Percentiles rank a stretch among this genome's conserved stretches.
phyloP scores from a whole-genome alignment of 1,140 invertebrate genomes.

The Micrasema minimum region DNA sequence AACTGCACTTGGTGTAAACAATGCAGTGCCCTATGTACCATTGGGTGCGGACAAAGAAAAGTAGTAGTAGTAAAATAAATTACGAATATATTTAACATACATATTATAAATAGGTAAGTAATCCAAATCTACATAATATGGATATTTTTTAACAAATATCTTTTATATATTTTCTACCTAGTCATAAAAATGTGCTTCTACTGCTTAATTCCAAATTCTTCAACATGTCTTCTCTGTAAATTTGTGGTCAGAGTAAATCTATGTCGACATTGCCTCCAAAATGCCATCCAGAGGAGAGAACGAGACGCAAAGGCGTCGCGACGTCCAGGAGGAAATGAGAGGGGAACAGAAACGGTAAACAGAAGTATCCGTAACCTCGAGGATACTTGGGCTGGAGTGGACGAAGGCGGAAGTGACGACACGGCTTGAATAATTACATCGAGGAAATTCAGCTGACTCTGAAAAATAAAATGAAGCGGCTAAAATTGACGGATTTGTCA shows the following conservation, averaged over 20 bases:
- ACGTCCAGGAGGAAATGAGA: not conserved
- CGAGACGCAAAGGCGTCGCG: not conserved
- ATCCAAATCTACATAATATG: not conserved
- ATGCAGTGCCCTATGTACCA: no score
- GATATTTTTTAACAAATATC: not conserved
- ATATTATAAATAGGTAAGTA: not conserved
- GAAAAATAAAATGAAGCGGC: not conserved
- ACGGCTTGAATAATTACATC: conserved; percentile 36
- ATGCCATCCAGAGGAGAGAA: conserved; percentile 16
- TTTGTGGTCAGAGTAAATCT: not conserved
- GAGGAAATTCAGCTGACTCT: conserved; percentile 20
- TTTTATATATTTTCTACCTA: not conserved
- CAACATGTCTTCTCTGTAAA: conserved; percentile 7
- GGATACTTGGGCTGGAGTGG: conserved; percentile 7
- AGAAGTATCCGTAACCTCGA: conserved; percentile 1
- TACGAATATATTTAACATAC: not conserved
- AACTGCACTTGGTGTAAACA: no score
- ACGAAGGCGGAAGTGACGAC: conserved; percentile 31
- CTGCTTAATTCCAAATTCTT: not conserved
- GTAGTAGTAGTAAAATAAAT: not conserved
- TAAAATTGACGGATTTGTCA: conserved; percentile 2
- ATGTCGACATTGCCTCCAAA: conserved; percentile 22
- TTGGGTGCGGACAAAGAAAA: no score
- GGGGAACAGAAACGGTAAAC: not conserved
- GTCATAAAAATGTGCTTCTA: not conserved